A percentile compares a stretch with the other conserved stretches of the same genome.
These are phyloP conservation scores for Netelia virgata DNA, from an alignment of 2,888 invertebrate species.

Conservation along the genomic window DNA sequence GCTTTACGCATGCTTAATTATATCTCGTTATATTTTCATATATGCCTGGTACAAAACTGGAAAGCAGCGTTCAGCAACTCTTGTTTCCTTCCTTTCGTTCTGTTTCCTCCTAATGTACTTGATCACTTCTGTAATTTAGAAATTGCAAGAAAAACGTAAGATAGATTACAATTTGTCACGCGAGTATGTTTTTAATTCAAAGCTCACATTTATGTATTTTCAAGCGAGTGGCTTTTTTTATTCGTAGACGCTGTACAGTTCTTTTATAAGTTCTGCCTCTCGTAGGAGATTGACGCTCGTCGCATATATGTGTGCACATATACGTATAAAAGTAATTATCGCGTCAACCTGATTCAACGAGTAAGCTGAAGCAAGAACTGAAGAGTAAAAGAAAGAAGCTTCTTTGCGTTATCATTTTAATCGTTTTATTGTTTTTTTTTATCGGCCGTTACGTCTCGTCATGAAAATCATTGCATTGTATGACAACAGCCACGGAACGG, in stretches of 20 bases:
- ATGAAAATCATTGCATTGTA: not conserved
- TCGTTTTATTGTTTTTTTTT: not conserved
- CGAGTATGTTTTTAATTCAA: not conserved
- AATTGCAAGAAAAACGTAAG: not conserved
- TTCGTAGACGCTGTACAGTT: slow-evolving; percentile 25
- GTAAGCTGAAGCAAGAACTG: not conserved
- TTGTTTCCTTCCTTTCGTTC: slow-evolving; percentile 23
- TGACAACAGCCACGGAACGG: not conserved
- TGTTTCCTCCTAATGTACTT: slow-evolving; percentile 2
- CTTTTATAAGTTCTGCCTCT: slow-evolving; percentile 36
- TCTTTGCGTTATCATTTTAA: not conserved
- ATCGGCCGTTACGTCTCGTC: not conserved
- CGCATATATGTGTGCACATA: slow-evolving; percentile 22
- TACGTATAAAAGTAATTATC: slow-evolving; percentile 30
- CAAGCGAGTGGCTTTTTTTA: slow-evolving; percentile 33
- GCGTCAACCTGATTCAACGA: slow-evolving; percentile 14
- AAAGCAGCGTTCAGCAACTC: not conserved
- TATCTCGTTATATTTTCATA: slow-evolving; percentile 48
- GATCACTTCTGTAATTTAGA: not conserved
- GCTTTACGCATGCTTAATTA: slow-evolving; percentile 56
- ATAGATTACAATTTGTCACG: slow-evolving; percentile 1
- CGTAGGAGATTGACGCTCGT: slow-evolving; percentile 45
- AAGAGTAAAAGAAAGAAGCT: slow-evolving; percentile 25
- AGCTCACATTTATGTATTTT: not conserved
- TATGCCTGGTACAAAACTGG: slow-evolving; percentile 5